phyloP scores from a whole-genome alignment of 1,140 invertebrate species.

The Linepithema humile region DNA sequence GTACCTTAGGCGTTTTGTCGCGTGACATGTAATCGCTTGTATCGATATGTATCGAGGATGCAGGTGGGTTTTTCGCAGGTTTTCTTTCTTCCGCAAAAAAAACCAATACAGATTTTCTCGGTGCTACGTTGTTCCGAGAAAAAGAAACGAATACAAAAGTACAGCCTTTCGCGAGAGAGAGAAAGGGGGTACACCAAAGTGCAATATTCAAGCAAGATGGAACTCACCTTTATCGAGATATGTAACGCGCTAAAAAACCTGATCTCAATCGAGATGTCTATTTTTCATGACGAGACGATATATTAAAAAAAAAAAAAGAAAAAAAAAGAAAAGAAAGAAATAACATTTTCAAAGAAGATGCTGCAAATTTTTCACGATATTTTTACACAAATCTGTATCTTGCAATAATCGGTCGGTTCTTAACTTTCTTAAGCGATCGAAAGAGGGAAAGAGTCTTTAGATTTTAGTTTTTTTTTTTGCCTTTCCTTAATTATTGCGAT shows the following conservation, averaged over 20 bases:
- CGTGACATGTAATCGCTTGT: slow-evolving; percentile 55
- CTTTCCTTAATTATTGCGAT: background rate
- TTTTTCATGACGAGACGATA: slow-evolving; percentile 74
- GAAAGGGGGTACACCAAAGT: slow-evolving; percentile 76
- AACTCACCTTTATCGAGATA: slow-evolving; percentile 66
- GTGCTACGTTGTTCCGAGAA: slow-evolving; percentile 5
- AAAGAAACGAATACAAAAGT: background rate
- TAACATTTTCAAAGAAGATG: slow-evolving; percentile 49
- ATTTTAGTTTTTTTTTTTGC: background rate
- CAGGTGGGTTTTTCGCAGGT: slow-evolving; percentile 19
- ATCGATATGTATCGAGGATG: slow-evolving; percentile 47
- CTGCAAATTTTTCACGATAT: slow-evolving; percentile 41
- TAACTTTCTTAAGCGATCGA: slow-evolving; percentile 29
- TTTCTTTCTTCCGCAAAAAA: slow-evolving; percentile 27
- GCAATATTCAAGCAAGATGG: slow-evolving; percentile 74
- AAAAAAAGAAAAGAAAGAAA: slow-evolving; percentile 23
- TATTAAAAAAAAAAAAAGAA: slow-evolving; percentile 36
- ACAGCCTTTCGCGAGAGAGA: slow-evolving; percentile 20
- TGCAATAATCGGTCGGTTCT: slow-evolving; percentile 39
- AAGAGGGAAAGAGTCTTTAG: background rate
- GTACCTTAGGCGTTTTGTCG: slow-evolving; percentile 56
- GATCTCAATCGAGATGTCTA: slow-evolving; percentile 72
- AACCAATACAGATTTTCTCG: slow-evolving; percentile 17
- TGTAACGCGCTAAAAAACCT: slow-evolving; percentile 68
- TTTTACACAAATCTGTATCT: slow-evolving; percentile 45